These are phyloP conservation scores for Papilio dardanus DNA, from an alignment of 1,140 invertebrate species.

Conservation along the genomic window DNA sequence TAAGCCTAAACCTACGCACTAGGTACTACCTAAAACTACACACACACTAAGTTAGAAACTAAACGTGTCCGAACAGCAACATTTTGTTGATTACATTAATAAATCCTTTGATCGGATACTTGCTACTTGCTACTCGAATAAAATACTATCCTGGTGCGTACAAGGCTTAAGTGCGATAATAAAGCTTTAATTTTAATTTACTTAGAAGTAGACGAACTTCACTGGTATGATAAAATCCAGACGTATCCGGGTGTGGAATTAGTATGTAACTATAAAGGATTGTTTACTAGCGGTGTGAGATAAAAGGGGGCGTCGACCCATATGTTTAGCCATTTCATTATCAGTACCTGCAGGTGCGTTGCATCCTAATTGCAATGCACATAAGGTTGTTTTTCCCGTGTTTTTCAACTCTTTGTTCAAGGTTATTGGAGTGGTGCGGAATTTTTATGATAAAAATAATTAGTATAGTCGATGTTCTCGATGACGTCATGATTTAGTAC, in stretches of 20 bases:
- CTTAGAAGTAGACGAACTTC: neutral
- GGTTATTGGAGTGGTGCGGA: slow-evolving; percentile 22
- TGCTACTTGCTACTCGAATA: too few species aligned
- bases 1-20: too few species aligned
- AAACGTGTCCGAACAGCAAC: too few species aligned
- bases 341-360: neutral
- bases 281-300: slow-evolving; percentile 35
- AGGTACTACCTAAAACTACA: too few species aligned
- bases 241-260: slow-evolving; percentile 20
- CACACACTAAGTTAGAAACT: too few species aligned
- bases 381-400: neutral
- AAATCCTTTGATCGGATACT: too few species aligned
- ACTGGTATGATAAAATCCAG: neutral
- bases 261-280: slow-evolving; percentile 36
- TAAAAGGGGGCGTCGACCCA: slow-evolving; percentile 41
- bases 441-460: slow-evolving; percentile 30
- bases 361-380: slow-evolving; percentile 13
- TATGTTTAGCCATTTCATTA: slow-evolving; percentile 36
- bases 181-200: neutral
- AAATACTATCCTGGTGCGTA: too few species aligned
- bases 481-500: neutral
- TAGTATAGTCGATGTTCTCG: slow-evolving; percentile 14
- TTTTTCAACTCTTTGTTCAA: slow-evolving; percentile 6
- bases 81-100: too few species aligned
- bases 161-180: too few species aligned